Evolutionary conservation across 2,797 vertebrate genomes (phyloP).

Genomic region (Craterocephalus amniculus): DNA sequence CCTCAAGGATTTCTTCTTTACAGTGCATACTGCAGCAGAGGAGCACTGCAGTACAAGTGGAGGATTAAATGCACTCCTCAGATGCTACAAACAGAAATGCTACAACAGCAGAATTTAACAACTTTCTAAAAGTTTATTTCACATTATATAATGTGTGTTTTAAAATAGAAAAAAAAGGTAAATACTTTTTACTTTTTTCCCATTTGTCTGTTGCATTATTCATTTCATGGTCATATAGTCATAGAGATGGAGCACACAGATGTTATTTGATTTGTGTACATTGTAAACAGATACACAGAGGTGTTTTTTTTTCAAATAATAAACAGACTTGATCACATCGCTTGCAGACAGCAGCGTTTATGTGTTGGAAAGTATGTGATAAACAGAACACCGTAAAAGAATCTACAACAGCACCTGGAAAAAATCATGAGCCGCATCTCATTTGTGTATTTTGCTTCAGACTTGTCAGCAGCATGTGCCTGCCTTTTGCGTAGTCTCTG

Average conservation of each 20-base stretch:
- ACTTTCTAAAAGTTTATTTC: slow-evolving; percentile 44
- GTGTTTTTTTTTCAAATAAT: slow-evolving; percentile 13
- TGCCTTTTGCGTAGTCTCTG: too few species aligned
- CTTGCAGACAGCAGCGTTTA: slow-evolving; percentile 26
- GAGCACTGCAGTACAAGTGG: slow-evolving; percentile 15
- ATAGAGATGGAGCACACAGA: slow-evolving; percentile 24
- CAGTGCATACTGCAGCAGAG: slow-evolving; percentile 1
- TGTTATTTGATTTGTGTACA: slow-evolving; percentile 51
- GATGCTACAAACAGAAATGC: slow-evolving; percentile 51
- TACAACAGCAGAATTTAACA: slow-evolving; percentile 64
- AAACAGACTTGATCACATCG: slow-evolving; percentile 20
- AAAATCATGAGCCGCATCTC: background rate
- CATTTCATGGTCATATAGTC: slow-evolving; percentile 49
- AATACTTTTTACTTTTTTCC: too few species aligned
- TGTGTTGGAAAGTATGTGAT: slow-evolving; percentile 15
- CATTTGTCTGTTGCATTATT: slow-evolving; percentile 57
- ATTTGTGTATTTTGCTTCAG: background rate
- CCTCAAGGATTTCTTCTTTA: slow-evolving; percentile 33
- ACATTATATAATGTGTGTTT: too few species aligned
- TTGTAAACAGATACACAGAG: slow-evolving; percentile 44
- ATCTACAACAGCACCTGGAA: background rate
- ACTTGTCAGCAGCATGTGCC: too few species aligned
- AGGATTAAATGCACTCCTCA: slow-evolving; percentile 53
- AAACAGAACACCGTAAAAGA: slow-evolving; percentile 17
- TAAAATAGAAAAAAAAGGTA: slow-evolving; percentile 27